Percentiles rank a stretch among this genome's conserved stretches.
Evolutionary conservation across 1,140 invertebrate species (phyloP).

Genomic region (Marisa cornuarietis): DNA sequence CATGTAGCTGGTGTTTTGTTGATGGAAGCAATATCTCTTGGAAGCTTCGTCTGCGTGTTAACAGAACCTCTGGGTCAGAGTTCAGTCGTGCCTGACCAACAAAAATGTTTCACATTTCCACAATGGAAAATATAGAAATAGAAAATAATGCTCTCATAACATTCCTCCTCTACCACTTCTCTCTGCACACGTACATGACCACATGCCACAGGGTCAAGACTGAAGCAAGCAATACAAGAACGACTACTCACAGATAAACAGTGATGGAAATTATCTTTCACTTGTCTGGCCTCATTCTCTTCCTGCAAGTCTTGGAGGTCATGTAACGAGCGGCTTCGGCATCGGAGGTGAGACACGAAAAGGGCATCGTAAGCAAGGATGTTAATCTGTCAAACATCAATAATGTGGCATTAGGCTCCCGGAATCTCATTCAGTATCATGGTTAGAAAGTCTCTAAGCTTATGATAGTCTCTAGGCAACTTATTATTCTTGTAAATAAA

Average conservation of each 20-base stretch:
- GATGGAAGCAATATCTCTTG: too few relatives aligned
- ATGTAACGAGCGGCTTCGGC: constrained; percentile 7
- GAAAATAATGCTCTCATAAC: too few relatives aligned
- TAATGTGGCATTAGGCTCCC: neutral
- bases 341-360: constrained; percentile 4
- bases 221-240: neutral
- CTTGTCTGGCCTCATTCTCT: neutral
- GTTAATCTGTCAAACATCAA: constrained; percentile 4
- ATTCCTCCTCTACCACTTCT: too few relatives aligned
- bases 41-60: too few relatives aligned
- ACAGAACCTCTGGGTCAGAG: too few relatives aligned
- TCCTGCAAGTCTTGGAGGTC: constrained; percentile 5
- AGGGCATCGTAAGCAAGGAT: constrained; percentile 9
- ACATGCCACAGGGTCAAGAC: too few relatives aligned
- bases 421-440: neutral
- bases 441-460: neutral
- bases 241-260: neutral
- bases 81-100: too few relatives aligned
- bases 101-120: too few relatives aligned
- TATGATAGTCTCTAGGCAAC: neutral
- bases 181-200: too few relatives aligned
- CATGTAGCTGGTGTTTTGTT: too few relatives aligned
- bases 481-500: neutral
- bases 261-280: neutral
- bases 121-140: too few relatives aligned